Evolutionary conservation across 2,888 invertebrate genomes (phyloP).

Genomic region (Cantharis nigra): DNA sequence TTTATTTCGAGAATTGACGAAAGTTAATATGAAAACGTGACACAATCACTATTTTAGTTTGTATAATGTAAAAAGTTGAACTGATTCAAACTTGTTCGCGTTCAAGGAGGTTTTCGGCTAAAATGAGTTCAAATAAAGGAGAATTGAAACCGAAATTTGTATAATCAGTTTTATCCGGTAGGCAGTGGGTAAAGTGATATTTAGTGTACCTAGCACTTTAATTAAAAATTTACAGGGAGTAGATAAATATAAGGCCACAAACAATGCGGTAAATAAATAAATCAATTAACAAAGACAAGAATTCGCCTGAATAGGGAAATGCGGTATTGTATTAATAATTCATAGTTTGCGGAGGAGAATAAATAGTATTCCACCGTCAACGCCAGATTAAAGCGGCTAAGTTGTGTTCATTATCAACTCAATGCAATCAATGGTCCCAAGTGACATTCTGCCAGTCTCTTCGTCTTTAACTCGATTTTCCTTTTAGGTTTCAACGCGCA

Average conservation of each 20-base stretch:
- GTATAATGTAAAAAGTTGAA: slow-evolving; percentile 31
- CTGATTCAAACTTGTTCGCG: slow-evolving; percentile 23
- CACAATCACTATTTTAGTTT: slow-evolving; percentile 32
- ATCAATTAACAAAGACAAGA: slow-evolving; percentile 18
- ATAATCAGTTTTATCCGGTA: slow-evolving; percentile 13
- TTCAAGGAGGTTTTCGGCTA: slow-evolving; percentile 11
- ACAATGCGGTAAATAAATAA: slow-evolving; percentile 15
- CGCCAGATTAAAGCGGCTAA: slow-evolving; percentile 32
- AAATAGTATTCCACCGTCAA: slow-evolving; percentile 30
- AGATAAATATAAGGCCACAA: background rate
- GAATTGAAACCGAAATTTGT: slow-evolving; percentile 18
- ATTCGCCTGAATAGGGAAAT: slow-evolving; percentile 14
- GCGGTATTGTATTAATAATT: slow-evolving; percentile 28
- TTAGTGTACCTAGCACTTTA: background rate
- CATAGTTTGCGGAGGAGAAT: slow-evolving; percentile 26
- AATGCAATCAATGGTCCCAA: slow-evolving; percentile 31
- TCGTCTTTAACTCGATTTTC: slow-evolving; percentile 18
- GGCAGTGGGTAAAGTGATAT: background rate
- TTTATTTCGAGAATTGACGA: slow-evolving; percentile 27
- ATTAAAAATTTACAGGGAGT: background rate
- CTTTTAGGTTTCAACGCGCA: slow-evolving; percentile 12
- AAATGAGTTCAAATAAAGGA: slow-evolving; percentile 16
- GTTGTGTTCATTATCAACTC: slow-evolving; percentile 32
- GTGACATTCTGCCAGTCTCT: slow-evolving; percentile 24
- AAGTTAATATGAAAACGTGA: slow-evolving; percentile 30